These are phyloP conservation scores for Jacana jacana DNA, from an alignment of 2,113 vertebrate genomes.

Conservation along the genomic window DNA sequence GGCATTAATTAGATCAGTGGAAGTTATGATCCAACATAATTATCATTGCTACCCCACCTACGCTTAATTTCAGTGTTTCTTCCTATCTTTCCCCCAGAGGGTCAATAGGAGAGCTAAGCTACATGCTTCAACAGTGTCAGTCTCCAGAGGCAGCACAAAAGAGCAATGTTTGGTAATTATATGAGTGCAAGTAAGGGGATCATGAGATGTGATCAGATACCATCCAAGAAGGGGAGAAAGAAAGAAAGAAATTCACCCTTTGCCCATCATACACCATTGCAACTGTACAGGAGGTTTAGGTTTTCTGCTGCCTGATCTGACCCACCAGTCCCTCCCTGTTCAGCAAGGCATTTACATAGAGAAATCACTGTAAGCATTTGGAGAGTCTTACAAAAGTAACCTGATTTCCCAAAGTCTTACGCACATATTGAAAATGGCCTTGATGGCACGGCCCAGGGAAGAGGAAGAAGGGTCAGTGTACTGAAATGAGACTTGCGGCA, in stretches of 20 bases:
- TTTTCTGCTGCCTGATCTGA: background rate
- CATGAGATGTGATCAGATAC: conserved; percentile 15
- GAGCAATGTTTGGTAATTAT: conserved; percentile 20
- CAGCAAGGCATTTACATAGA: background rate
- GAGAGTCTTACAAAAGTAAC: background rate
- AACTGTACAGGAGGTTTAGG: background rate
- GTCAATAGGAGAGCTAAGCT: conserved; percentile 28
- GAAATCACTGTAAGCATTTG: background rate
- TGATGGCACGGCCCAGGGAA: fast-evolving
- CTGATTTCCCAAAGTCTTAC: background rate
- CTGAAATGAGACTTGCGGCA: background rate
- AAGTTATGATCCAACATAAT: conserved; percentile 62
- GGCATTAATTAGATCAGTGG: conserved; percentile 59
- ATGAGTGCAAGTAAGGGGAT: conserved; percentile 45
- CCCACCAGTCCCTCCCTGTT: background rate
- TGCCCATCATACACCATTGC: background rate
- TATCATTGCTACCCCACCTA: conserved; percentile 53
- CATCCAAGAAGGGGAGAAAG: background rate
- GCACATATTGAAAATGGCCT: background rate
- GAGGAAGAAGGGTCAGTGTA: background rate
- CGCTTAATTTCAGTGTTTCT: conserved; percentile 46
- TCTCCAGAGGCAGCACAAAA: conserved; percentile 12
- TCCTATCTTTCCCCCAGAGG: conserved; percentile 58
- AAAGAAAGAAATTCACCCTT: conserved; percentile 3
- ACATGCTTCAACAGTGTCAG: conserved; percentile 25